These are phyloP conservation scores for Poeciliopsis infans DNA, from an alignment of 2,797 vertebrate genomes.

Conservation along the genomic window DNA sequence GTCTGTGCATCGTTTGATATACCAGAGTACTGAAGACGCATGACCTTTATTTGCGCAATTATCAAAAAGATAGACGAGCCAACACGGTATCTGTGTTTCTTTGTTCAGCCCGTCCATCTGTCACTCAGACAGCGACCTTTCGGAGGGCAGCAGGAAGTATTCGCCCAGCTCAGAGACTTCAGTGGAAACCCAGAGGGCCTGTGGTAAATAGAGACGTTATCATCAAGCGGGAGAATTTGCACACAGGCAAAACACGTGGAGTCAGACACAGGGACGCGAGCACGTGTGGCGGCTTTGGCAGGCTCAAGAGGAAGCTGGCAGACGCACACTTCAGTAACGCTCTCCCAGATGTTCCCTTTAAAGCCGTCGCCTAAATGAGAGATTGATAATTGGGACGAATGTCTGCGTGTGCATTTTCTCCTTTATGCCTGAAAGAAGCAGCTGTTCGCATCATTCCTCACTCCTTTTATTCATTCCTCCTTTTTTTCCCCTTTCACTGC, in stretches of 20 bases:
- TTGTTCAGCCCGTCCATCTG: conserved; percentile 85
- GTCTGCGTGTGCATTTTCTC: conserved; percentile 35
- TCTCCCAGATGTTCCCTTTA: conserved; percentile 66
- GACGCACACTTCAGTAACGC: conserved; percentile 25
- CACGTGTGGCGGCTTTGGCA: conserved; percentile 27
- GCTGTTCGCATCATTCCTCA: conserved; percentile 60
- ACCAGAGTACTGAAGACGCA: conserved; percentile 14
- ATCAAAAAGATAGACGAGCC: conserved; percentile 29
- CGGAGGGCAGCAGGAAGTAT: conserved; percentile 87
- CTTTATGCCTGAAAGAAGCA: conserved; percentile 54
- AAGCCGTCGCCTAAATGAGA: conserved; percentile 46
- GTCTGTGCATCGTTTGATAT: conserved; percentile 11
- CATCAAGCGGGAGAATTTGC: conserved; percentile 41
- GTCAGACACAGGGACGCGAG: conserved; percentile 3
- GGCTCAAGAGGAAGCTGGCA: conserved; percentile 48
- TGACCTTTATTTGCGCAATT: conserved; percentile 35
- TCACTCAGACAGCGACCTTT: conserved; percentile 87
- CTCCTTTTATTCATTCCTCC: conserved; percentile 17
- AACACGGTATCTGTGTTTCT: conserved; percentile 24
- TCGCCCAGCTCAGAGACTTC: conserved; percentile 91
- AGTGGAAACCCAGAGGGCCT: conserved; percentile 88
- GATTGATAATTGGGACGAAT: conserved; percentile 53
- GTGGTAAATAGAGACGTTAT: conserved; percentile 80
- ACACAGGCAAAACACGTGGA: conserved; percentile 17
- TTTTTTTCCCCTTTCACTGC: conserved; percentile 1